Evolutionary conservation across 2,888 invertebrate genomes (phyloP), one percentile per base, ranked within the genome.

Genomic region (Brassicogethes aeneus): DNA sequence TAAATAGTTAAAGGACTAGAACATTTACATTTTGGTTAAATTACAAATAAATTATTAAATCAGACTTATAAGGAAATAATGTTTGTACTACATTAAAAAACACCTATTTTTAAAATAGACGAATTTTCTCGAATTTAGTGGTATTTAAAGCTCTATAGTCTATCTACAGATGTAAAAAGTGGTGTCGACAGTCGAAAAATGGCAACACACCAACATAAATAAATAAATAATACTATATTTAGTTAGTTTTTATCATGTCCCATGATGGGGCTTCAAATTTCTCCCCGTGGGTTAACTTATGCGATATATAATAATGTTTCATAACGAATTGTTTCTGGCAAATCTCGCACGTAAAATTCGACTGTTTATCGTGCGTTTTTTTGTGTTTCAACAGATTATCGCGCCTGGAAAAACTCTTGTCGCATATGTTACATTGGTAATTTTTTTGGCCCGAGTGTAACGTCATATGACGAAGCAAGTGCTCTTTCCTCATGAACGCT

Each of bases 361-460:
- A 65, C 39, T 74, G 63, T 50, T 64, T 72, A 15, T 74, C 73
- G 52, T 77, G 77, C 1, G 74, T 77, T 54, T 75, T 74, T 42
- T 74, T 70, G 54, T 77, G 77, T 50, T 77, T 77, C 48, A 75
- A 69, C 2, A 77, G 59, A 61, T 78, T 77, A 55, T 76, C 76
- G 50, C 74, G 74, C 2, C 74, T 64, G 1, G 73, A 73, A 44
- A 74, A 74, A 39, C 71, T 69, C 50, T 74, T 74, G 7, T 70
- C 71, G 51, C 74, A 74, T 15, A 62, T 55, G 43, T 77, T 77
- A 57, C 80, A 81, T 35, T 71, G 74, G 54, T 76, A 80, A 70
- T 78, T 76, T 53, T 80, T 80, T 51, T 77, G 73, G 1, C 82
- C 82, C 1, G 80, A 79, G 54, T 82, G 82, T 2, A 80, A 77